These are phyloP conservation scores for Torymus aiolomorphi DNA, from an alignment of 2,888 invertebrate genomes.

Conservation along the genomic window DNA sequence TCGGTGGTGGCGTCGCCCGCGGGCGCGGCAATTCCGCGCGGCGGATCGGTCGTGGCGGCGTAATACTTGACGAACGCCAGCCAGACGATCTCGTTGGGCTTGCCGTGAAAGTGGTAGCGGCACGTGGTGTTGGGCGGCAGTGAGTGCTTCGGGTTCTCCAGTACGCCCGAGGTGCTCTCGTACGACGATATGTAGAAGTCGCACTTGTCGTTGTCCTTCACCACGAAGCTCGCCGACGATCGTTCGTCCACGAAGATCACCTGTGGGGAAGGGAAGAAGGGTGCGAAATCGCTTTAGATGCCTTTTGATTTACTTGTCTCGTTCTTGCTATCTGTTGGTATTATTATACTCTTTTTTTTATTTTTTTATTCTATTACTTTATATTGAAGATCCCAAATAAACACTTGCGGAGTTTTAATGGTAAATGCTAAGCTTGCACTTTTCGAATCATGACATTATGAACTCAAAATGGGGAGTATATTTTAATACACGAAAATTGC, in stretches of 20 bases:
- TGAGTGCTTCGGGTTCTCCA: slow-evolving; percentile 87
- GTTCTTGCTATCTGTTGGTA: no score
- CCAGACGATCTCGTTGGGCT: slow-evolving; percentile 87
- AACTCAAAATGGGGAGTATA: no score
- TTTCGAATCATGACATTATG: no score
- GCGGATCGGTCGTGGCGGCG: slow-evolving; percentile 82
- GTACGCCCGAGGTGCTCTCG: slow-evolving; percentile 84
- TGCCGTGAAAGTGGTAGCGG: slow-evolving; percentile 86
- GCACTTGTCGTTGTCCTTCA: slow-evolving; percentile 84
- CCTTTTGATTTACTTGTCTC: no score
- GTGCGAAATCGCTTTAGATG: no score
- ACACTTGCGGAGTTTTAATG: no score
- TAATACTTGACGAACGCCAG: slow-evolving; percentile 90
- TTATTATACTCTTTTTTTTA: no score
- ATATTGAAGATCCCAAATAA: no score
- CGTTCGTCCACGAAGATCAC: slow-evolving; percentile 86
- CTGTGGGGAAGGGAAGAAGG: no score
- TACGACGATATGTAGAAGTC: slow-evolving; percentile 86
- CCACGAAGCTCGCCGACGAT: slow-evolving; percentile 81
- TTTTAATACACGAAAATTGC: no score
- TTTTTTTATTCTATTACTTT: no score
- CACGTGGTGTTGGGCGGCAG: slow-evolving; percentile 89
- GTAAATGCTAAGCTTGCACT: no score
- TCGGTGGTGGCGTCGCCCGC: slow-evolving; percentile 77
- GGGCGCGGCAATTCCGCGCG: slow-evolving; percentile 71